phyloP scores from a whole-genome alignment of 1,140 invertebrate genomes.

The Nebria ingens region DNA sequence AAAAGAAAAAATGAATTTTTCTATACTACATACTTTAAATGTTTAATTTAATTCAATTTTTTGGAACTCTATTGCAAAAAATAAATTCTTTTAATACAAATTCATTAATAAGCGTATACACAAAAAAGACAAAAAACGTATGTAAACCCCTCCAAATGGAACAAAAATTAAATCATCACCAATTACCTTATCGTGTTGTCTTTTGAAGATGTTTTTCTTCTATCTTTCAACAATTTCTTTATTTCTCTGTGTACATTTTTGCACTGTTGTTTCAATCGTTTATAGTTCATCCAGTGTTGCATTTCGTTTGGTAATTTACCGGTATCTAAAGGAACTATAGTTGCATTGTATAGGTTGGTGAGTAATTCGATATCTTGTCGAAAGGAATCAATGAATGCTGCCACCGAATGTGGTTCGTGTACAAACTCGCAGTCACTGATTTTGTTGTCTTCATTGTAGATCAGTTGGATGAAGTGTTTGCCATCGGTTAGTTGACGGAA shows the following conservation, averaged over 20 bases:
- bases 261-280: slow-evolving; percentile 39
- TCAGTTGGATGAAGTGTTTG: slow-evolving; percentile 52
- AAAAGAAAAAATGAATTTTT: too few relatives aligned
- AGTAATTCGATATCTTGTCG: slow-evolving; percentile 41
- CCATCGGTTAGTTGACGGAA: slow-evolving; percentile 56
- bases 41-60: too few relatives aligned
- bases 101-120: too few relatives aligned
- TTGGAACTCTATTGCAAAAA: too few relatives aligned
- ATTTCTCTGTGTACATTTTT: slow-evolving; percentile 33
- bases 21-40: too few relatives aligned
- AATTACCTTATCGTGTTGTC: slow-evolving; percentile 10
- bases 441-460: slow-evolving; percentile 45
- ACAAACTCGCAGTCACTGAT: slow-evolving; percentile 57
- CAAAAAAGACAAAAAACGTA: too few relatives aligned
- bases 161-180: too few relatives aligned
- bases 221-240: slow-evolving; percentile 17
- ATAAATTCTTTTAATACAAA: too few relatives aligned
- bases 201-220: slow-evolving; percentile 1
- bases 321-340: slow-evolving; percentile 25
- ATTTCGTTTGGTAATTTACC: slow-evolving; percentile 34
- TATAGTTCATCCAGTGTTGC: slow-evolving; percentile 40
- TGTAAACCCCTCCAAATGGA: too few relatives aligned
- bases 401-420: slow-evolving; percentile 37
- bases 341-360: slow-evolving; percentile 32
- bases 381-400: slow-evolving; percentile 45